Evolutionary conservation across 2,888 invertebrate genomes (phyloP).

Genomic region (Chloromyia formosa): DNA sequence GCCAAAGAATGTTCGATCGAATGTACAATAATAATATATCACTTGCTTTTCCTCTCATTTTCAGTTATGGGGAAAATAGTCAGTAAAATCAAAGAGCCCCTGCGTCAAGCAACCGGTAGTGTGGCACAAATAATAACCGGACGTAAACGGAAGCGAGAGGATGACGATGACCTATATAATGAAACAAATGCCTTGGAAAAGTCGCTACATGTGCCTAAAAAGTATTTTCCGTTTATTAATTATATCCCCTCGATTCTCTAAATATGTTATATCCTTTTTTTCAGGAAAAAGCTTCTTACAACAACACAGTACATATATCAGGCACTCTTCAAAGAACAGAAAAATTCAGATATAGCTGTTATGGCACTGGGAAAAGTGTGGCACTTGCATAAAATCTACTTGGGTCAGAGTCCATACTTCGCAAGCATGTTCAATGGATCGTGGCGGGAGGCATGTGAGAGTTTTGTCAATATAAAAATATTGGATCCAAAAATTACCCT

Average conservation of each 20-base stretch:
- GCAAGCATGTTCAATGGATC: constrained; percentile 82
- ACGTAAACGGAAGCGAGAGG: constrained; percentile 68
- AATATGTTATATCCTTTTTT: constrained; percentile 9
- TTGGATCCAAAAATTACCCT: constrained; percentile 75
- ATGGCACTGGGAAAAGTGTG: constrained; percentile 76
- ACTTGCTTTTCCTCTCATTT: too few relatives aligned
- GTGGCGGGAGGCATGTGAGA: constrained; percentile 77
- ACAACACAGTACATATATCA: constrained; percentile 83
- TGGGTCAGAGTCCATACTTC: constrained; percentile 83
- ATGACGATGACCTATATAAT: constrained; percentile 60
- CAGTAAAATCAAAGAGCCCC: constrained; percentile 59
- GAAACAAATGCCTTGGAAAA: constrained; percentile 67
- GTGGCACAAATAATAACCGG: constrained; percentile 64
- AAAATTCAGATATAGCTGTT: constrained; percentile 78
- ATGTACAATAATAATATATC: too few relatives aligned
- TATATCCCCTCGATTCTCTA: neutral
- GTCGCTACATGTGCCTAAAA: constrained; percentile 72
- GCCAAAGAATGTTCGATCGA: too few relatives aligned
- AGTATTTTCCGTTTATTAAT: constrained; percentile 60
- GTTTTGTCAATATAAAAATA: constrained; percentile 73
- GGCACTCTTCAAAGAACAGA: constrained; percentile 77
- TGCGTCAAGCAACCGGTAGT: constrained; percentile 62
- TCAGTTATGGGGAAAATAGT: constrained; percentile 64
- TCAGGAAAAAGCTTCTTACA: constrained; percentile 71
- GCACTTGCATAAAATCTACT: constrained; percentile 80